Evolutionary conservation across 2,888 invertebrate genomes (phyloP), one percentile per base, ranked within the genome.

Genomic region (Polydrusus cervinus): DNA sequence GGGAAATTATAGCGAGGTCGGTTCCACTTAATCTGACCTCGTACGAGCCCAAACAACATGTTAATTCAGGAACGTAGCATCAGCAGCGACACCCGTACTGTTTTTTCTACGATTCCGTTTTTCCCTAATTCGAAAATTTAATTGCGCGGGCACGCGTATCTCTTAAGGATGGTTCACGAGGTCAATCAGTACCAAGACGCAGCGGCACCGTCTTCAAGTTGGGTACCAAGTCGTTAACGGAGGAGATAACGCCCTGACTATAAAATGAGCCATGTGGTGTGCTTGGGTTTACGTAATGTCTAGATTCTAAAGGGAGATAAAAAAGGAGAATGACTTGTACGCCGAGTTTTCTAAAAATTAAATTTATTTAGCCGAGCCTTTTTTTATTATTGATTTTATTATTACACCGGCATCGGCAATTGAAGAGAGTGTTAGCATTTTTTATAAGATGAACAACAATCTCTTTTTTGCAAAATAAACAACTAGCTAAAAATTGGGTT

Each of bases 101-200:
- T 11, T 51, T 47, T 45, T 43, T n/a, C 45, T 65, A 34, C 7
- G 1, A 6, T 13, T 43, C 9, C 9, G 8, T 25, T 79, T 74
- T 79, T 79, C 75, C 74, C 75, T 81, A 78, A 80, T 79, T 78
- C 77, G 47, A 75, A 75, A 78, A 81, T 81, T 81, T 82, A 82
- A 81, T 82, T 82, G 81, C 80, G 71, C 16, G 70, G 81, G 80
- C 82, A 82, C 82, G 82, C 81, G 82, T 78, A 34, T 7, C 79
- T 49, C 65, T 79, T 80, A 81, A 80, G 78, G 65, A 14, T 74
- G 80, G 80, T 69, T 74, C 74, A 57, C 64, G 69, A 65, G 77
- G 74, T 71, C 71, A 75, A 66, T 71, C 25, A 75, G 71, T 18
- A 45, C 49, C 43, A 60, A 72, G 64, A 66, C 69, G 49, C 20